phyloP scores from a whole-genome alignment of 1,140 invertebrate genomes.

The Battus philenor region DNA sequence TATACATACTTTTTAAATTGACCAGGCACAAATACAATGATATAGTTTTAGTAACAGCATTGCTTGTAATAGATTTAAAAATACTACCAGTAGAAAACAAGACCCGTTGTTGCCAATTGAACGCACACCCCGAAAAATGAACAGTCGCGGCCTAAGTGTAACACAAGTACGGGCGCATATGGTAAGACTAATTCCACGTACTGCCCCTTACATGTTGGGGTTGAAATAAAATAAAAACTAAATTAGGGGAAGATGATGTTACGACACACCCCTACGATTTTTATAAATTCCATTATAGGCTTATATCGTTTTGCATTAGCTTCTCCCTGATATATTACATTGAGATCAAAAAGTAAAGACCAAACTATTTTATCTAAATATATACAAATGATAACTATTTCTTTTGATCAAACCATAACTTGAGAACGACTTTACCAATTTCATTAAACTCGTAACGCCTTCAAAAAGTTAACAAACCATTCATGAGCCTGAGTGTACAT shows the following conservation, averaged over 20 bases:
- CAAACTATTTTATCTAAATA: too few relatives aligned
- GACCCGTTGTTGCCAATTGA: constrained; percentile 4
- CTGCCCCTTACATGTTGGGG: constrained; percentile 42
- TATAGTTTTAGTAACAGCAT: too few relatives aligned
- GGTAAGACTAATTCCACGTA: constrained; percentile 68
- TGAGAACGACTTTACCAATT: too few relatives aligned
- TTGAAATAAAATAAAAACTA: constrained; percentile 69
- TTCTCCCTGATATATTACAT: constrained; percentile 30
- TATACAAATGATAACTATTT: too few relatives aligned
- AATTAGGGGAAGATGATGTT: constrained; percentile 69
- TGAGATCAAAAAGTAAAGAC: constrained; percentile 8
- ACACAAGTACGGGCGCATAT: constrained; percentile 70
- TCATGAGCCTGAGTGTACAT: too few relatives aligned
- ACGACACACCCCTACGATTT: constrained; percentile 69
- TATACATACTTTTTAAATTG: too few relatives aligned
- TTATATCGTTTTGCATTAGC: constrained; percentile 49
- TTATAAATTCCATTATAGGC: constrained; percentile 70
- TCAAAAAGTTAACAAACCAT: too few relatives aligned
- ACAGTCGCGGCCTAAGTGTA: constrained; percentile 64
- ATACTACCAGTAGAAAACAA: too few relatives aligned
- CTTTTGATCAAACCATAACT: too few relatives aligned
- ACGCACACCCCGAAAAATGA: constrained; percentile 47
- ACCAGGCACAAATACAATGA: too few relatives aligned
- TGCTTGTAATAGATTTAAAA: too few relatives aligned
- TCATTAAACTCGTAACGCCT: too few relatives aligned